These are phyloP conservation scores for Scaptomyza graminum DNA, from an alignment of 1,140 invertebrate species.

Conservation along the genomic window DNA sequence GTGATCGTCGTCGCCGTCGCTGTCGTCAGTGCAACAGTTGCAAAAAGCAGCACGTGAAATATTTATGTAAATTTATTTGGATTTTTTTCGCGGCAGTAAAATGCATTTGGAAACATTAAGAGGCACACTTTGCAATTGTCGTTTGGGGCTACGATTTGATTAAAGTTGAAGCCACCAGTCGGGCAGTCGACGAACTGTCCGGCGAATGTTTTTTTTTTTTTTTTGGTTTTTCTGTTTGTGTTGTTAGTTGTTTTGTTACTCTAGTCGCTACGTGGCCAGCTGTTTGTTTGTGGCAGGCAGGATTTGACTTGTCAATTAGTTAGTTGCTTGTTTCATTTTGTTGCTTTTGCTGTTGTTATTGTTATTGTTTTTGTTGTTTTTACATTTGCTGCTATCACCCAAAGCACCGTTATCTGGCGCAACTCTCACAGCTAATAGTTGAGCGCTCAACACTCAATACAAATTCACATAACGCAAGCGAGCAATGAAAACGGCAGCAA, in stretches of 20 bases:
- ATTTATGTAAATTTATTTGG: slow-evolving; percentile 80
- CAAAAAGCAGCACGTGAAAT: slow-evolving; percentile 75
- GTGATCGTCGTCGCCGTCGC: slow-evolving; percentile 37
- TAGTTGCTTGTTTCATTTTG: slow-evolving; percentile 58
- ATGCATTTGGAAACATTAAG: slow-evolving; percentile 79
- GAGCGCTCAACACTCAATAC: slow-evolving; percentile 26
- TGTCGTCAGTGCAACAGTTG: slow-evolving; percentile 28
- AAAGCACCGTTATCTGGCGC: slow-evolving; percentile 72
- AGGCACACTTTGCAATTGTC: slow-evolving; percentile 81
- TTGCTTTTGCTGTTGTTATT: slow-evolving; percentile 13
- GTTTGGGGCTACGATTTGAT: slow-evolving; percentile 73
- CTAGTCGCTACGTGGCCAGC: slow-evolving; percentile 26
- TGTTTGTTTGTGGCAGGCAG: slow-evolving; percentile 61
- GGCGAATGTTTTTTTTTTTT: slow-evolving; percentile 60
- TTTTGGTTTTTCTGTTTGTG: slow-evolving; percentile 1
- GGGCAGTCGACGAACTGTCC: slow-evolving; percentile 65
- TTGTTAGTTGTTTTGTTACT: slow-evolving; percentile 37
- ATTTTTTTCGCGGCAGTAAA: slow-evolving; percentile 61
- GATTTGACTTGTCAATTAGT: slow-evolving; percentile 82
- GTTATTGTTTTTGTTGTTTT: slow-evolving; percentile 12
- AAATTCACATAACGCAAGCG: slow-evolving; percentile 36
- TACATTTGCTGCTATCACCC: slow-evolving; percentile 63
- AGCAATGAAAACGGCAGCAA: slow-evolving; percentile 63
- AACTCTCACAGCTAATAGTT: slow-evolving; percentile 15
- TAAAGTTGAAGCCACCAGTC: slow-evolving; percentile 59